Evolutionary conservation across 2,888 invertebrate species (phyloP), one percentile per base, ranked within the genome.

Genomic region (Cenopis cana): DNA sequence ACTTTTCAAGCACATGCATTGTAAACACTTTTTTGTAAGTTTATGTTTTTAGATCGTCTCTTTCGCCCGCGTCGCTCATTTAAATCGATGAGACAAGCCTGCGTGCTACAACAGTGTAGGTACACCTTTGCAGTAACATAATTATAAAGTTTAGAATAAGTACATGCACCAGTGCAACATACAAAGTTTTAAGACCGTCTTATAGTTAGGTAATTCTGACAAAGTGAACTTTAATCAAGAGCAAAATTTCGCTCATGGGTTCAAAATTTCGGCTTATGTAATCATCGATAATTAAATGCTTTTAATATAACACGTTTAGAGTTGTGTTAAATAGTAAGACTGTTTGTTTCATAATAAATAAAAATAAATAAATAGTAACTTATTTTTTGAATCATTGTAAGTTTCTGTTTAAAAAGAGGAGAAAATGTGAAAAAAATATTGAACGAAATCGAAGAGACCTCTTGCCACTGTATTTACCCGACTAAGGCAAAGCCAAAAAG

Each of bases 181-280:
- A 8, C 41, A 41, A 12, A 6, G 6, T 41, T 5, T 41, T 41
- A 6, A n/a, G n/a, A n/a, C n/a, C n/a, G n/a, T n/a, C n/a, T n/a
- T n/a, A n/a, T n/a, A n/a, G n/a, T n/a, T 41, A 41, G 3, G 0
- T n/a, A 33, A 46, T 17, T 36, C 24, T 20, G 36, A 56, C 49
- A 49, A 57, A 66, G 67, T 57, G 49, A 36, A 67, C 17, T 56
- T 56, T 14, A 10, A 33, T 56, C 11, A 56, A 17, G n/a, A 56
- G 33, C 4, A 33, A n/a, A 33, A 33, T 56, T 33, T 10, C 17
- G 4, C 0, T 56, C 18, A 17, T 9, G 18, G n/a, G n/a, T 8
- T 9, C n/a, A n/a, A n/a, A 8, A 3, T 18, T 11, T 4, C 33
- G 17, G 17, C 5, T 56, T 33, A 41, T 52, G 11, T 41, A 20